Evolutionary conservation across 2,797 vertebrate genomes (phyloP).

Genomic region (Carcharodon carcharias): DNA sequence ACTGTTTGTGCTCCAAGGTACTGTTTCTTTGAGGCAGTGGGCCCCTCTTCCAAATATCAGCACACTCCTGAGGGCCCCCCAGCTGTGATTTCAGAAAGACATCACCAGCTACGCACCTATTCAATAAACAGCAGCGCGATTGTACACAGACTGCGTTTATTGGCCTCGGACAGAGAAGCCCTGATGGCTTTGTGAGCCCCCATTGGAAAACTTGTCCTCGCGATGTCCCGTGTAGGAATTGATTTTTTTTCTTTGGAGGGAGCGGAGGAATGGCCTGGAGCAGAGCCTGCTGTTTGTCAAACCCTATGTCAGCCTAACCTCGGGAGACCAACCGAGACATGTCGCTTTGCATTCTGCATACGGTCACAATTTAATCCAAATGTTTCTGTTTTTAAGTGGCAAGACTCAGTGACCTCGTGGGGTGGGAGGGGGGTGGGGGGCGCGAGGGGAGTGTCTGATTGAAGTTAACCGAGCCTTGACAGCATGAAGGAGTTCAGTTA

Average conservation of each 20-base stretch:
- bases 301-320: not conserved
- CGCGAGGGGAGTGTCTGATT: too few species aligned
- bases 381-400: not conserved
- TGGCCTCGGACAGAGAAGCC: not conserved
- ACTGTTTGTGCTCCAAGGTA: too few species aligned
- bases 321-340: not conserved
- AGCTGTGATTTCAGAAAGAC: not conserved
- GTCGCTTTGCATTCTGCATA: not conserved
- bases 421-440: too few species aligned
- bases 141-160: not conserved
- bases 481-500: not conserved
- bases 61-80: not conserved
- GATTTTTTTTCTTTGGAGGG: not conserved
- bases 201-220: not conserved
- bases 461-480: not conserved
- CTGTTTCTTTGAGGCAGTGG: too few species aligned
- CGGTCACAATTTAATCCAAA: not conserved
- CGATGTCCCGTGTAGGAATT: not conserved
- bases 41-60: too few species aligned
- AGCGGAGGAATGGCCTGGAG: not conserved
- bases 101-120: not conserved
- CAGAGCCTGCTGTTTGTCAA: not conserved
- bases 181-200: not conserved
- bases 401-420: not conserved
- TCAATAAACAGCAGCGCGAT: not conserved